Base-by-base conservation (phyloP, 2,888 invertebrate genomes). In the Tipula lateralis region DNA sequence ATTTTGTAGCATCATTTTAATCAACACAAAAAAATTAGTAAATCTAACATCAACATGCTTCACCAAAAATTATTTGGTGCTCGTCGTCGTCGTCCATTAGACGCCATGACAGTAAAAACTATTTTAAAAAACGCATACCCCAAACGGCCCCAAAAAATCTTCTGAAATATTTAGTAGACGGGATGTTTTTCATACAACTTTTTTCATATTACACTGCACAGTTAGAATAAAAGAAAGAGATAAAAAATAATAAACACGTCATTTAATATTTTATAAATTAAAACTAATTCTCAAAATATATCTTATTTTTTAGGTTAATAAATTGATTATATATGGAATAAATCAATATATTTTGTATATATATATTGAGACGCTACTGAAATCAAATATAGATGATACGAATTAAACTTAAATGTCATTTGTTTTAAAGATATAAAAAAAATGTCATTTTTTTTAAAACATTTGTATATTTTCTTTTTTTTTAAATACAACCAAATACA, bases 51-150 rank as follows among this genome's bases (percentile, higher is more conserved):
- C 24, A 50, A 50, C 50, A 66, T 24, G 66, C 66, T 44, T 44
- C 9, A 66, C 24, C n/a, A 66, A 19, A 66, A 66, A 66, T 66
- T 66, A 66, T 66, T 66, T 24, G 66, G 66, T 66, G 66, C 66
- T 66, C 66, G 24, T 16, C 16, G 44, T 16, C 16, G 44, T 66
- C 66, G 66, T 66, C 24, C 66, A 66, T 66, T 83, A 32, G 83
- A 30, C 83, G 83, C 83, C 83, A 83, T 83, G 83, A 83, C 83
- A 83, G 83, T 34, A 34, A 82, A 44, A 82, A 82, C 29, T 30
- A 19, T 19, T 19, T 83, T 83, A 19, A 34, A 83, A 32, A 34
- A 34, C 34, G 19, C 36, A 7, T 36, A 36, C 34, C 30, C 83
- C 34, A 34, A 34, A 83, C 34, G 83, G 83, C 83, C 83, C 83